Conservation (phyloP, 2,888 invertebrate genomes). For the Agrypnus murinus region DNA sequence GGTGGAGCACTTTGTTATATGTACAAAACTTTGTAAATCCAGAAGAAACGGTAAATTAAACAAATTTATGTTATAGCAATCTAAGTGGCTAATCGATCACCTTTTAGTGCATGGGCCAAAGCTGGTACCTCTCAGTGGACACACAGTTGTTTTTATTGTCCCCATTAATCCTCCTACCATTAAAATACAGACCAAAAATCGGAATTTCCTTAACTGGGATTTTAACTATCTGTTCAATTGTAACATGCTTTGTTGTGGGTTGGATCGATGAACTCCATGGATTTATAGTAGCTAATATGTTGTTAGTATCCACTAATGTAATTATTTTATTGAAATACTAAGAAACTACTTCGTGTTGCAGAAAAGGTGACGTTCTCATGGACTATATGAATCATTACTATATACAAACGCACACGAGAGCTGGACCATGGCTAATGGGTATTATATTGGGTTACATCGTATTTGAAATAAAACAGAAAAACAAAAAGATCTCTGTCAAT, state of each 20-base stretch:
- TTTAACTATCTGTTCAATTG: neutral
- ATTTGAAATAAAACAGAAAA: constrained; percentile 3
- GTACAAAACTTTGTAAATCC: constrained; percentile 68
- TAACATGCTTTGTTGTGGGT: neutral
- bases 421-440: constrained; percentile 54
- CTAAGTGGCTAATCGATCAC: neutral
- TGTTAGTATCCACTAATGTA: too few species aligned
- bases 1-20: constrained; percentile 73
- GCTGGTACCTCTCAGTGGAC: constrained; percentile 72
- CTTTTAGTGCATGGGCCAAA: constrained; percentile 68
- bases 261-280: constrained; percentile 19
- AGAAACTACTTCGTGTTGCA: neutral
- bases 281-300: neutral
- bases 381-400: constrained; percentile 36
- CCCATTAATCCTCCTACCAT: constrained; percentile 69
- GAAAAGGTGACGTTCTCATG: too few species aligned
- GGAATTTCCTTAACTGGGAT: constrained; percentile 42
- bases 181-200: constrained; percentile 68
- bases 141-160: constrained; percentile 71
- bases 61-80: constrained; percentile 60
- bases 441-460: constrained; percentile 52
- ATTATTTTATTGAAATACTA: too few species aligned
- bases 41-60: neutral
- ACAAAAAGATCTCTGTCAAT: constrained; percentile 10
- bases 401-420: constrained; percentile 46